A percentile compares a stretch with the other conserved stretches of the same genome.
phyloP scores from a whole-genome alignment of 2,797 vertebrate genomes.

The Eremophila alpestris region DNA sequence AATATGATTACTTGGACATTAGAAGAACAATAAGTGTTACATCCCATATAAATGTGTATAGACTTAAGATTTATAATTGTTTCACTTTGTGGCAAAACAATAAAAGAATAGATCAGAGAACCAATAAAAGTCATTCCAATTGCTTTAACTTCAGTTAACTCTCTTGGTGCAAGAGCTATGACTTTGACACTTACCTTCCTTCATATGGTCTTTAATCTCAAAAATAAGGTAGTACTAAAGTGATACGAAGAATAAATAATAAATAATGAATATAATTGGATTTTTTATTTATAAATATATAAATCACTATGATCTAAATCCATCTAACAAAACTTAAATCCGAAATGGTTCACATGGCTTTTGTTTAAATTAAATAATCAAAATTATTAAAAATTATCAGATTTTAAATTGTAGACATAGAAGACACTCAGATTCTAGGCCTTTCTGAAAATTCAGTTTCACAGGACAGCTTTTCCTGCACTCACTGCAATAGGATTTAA shows the following conservation, averaged over 20 bases:
- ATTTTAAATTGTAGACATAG: neutral
- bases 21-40: neutral
- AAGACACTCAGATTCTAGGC: neutral
- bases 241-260: neutral
- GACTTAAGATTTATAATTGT: neutral
- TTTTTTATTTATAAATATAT: neutral
- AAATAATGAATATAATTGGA: neutral
- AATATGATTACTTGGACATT: neutral
- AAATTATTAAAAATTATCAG: neutral
- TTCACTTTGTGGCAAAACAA: neutral
- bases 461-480: neutral
- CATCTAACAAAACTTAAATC: neutral
- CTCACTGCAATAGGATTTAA: neutral
- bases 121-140: neutral
- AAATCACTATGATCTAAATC: neutral
- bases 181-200: neutral
- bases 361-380: neutral
- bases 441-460: neutral
- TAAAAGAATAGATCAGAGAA: neutral
- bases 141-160: neutral
- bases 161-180: neutral
- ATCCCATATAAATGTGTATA: neutral
- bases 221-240: neutral
- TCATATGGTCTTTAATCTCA: neutral
- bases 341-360: neutral